These are phyloP conservation scores for Poecile montanus DNA, from an alignment of 2,797 vertebrate genomes.

Conservation along the genomic window DNA sequence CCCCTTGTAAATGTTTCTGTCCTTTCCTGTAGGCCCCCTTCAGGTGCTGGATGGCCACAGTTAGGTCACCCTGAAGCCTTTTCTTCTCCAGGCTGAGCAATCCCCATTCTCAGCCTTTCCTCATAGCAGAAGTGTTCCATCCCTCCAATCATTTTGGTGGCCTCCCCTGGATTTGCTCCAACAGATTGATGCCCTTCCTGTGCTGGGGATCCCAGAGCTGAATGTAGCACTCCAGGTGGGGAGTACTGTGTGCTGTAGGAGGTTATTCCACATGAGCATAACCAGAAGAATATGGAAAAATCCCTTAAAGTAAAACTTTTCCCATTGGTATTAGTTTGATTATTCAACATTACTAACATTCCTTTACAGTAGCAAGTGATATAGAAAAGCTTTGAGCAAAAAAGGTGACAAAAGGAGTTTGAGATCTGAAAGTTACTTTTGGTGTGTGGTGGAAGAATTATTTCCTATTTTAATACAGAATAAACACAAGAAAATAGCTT, in stretches of 20 bases:
- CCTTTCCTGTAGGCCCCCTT: background rate
- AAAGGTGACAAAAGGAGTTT: background rate
- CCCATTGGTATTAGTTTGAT: background rate
- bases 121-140: background rate
- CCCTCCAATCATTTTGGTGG: background rate
- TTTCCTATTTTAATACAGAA: background rate
- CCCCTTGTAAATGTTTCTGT: background rate
- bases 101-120: background rate
- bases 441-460: background rate
- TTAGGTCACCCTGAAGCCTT: background rate
- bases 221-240: background rate
- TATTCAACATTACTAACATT: conserved; percentile 11
- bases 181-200: background rate
- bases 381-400: background rate
- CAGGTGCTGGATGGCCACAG: accelerated
- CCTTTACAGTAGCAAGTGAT: background rate
- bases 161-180: background rate
- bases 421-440: background rate
- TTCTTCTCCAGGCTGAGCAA: background rate
- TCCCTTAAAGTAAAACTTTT: background rate
- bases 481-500: background rate
- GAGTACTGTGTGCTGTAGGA: background rate
- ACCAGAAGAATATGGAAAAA: background rate
- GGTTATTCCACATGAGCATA: background rate
- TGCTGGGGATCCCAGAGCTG: background rate